A percentile compares a stretch with the other conserved stretches of the same genome.
These are phyloP conservation scores for Pammene fasciana DNA, from an alignment of 2,888 invertebrate genomes.

Conservation along the genomic window DNA sequence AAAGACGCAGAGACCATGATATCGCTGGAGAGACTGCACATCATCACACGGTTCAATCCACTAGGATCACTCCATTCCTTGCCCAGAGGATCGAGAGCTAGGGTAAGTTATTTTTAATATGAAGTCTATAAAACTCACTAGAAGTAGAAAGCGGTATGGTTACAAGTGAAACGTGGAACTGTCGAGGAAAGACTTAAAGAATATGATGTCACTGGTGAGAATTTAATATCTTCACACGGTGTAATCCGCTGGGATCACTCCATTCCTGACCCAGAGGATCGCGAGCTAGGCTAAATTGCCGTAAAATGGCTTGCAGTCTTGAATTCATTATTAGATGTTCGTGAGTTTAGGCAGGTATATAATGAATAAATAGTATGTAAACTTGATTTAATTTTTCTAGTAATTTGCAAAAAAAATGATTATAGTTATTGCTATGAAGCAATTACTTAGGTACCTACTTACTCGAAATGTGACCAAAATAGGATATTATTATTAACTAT, in stretches of 20 bases:
- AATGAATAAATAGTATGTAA: too few species aligned
- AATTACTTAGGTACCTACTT: too few species aligned
- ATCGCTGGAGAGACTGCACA: conserved; percentile 87
- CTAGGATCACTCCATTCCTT: conserved; percentile 89
- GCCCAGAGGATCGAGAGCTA: conserved; percentile 85
- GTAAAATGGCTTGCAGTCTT: conserved; percentile 41
- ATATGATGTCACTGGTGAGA: conserved; percentile 87
- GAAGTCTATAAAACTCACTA: conserved; percentile 46
- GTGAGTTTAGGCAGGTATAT: too few species aligned
- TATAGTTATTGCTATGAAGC: too few species aligned
- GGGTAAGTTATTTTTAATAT: conserved; percentile 56
- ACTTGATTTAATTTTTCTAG: too few species aligned
- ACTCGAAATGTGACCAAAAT: too few species aligned
- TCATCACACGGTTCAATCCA: conserved; percentile 90
- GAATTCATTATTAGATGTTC: neutral
- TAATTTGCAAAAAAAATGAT: too few species aligned
- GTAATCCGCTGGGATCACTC: conserved; percentile 88
- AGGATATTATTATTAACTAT: neutral
- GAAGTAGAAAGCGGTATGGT: conserved; percentile 84
- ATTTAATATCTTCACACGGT: conserved; percentile 91
- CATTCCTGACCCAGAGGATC: conserved; percentile 87
- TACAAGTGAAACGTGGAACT: conserved; percentile 82
- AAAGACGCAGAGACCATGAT: conserved; percentile 88
- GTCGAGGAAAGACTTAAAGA: conserved; percentile 87
- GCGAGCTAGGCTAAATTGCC: conserved; percentile 80